Percentiles rank a stretch among this genome's conserved stretches.
phyloP scores from a whole-genome alignment of 2,113 vertebrate species.

The Lepus americanus region DNA sequence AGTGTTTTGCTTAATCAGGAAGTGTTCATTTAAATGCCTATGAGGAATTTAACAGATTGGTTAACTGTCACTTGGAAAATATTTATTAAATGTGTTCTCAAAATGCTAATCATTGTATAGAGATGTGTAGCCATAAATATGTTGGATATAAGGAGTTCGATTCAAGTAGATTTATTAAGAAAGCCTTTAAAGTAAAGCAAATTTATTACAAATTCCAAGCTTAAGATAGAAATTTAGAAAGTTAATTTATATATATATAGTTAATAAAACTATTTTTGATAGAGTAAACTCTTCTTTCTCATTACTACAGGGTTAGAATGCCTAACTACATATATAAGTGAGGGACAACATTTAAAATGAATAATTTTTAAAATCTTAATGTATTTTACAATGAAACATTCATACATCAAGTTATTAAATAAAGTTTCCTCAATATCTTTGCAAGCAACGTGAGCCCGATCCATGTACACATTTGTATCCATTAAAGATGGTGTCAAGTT shows the following conservation, averaged over 20 bases:
- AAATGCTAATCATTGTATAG: not conserved
- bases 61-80: not conserved
- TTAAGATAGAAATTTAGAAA: not conserved
- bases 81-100: not conserved
- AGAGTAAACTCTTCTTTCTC: not conserved
- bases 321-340: not conserved
- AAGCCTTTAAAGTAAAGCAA: conserved; percentile 1
- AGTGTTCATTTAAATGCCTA: not conserved
- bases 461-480: not conserved
- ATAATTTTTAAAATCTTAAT: not conserved
- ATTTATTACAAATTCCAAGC: conserved; percentile 15
- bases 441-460: not conserved
- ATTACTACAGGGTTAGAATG: not conserved
- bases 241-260: not conserved
- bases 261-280: not conserved
- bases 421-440: not conserved
- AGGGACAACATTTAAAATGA: not conserved
- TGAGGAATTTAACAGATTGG: conserved; percentile 7
- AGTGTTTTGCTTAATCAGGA: conserved; percentile 20
- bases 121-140: not conserved
- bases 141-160: not conserved
- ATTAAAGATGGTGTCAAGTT: not conserved
- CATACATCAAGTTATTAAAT: conserved; percentile 7
- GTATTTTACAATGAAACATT: not conserved
- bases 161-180: not conserved